Evolutionary conservation across 2,888 invertebrate genomes (phyloP).

Genomic region (Dysmachus trigonus): DNA sequence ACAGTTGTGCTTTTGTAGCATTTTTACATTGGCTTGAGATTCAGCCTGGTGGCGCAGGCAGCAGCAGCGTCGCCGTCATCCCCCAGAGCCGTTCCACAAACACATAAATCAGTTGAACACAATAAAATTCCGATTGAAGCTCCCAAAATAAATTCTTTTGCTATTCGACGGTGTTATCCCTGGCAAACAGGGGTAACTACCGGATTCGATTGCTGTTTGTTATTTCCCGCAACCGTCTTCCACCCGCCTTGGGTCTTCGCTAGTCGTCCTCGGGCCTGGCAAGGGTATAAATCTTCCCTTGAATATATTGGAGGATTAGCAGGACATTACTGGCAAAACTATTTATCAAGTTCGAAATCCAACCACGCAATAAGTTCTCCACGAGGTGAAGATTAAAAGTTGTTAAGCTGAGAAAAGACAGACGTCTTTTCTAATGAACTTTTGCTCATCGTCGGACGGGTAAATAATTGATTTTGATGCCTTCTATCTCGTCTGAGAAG

Average conservation of each 20-base stretch:
- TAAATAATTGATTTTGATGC: conserved; percentile 31
- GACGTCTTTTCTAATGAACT: not conserved
- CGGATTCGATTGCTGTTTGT: conserved; percentile 18
- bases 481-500: not conserved
- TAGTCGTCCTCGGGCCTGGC: not conserved
- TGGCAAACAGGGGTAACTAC: conserved; percentile 2
- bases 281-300: conserved; percentile 45
- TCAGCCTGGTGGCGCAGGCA: not conserved
- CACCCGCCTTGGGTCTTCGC: not conserved
- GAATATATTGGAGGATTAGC: conserved; percentile 47
- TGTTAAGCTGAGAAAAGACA: conserved; percentile 21
- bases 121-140: conserved; percentile 38
- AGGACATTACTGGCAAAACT: conserved; percentile 45
- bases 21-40: not conserved
- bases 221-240: not conserved
- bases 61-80: not conserved
- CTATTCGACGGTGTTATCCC: conserved; percentile 21
- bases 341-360: conserved; percentile 46
- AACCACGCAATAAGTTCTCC: not conserved
- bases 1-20: conserved; percentile 7
- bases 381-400: conserved; percentile 39
- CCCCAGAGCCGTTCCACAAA: not conserved
- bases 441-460: not conserved
- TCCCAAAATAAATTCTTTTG: conserved; percentile 34
- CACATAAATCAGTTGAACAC: conserved; percentile 36